phyloP scores from a whole-genome alignment of 2,888 invertebrate genomes.

The Myathropa florea region DNA sequence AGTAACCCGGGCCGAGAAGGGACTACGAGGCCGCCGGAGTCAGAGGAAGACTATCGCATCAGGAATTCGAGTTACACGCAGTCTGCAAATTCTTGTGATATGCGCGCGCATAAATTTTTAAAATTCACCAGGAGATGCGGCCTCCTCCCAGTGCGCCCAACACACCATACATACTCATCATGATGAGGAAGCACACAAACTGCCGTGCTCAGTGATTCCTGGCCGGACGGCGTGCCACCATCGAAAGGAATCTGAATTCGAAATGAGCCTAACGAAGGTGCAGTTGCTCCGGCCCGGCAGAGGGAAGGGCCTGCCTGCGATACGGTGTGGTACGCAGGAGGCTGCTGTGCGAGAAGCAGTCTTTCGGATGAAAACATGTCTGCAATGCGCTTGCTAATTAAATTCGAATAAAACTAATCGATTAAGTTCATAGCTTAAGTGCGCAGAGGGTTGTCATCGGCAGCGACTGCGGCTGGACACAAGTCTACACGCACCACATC shows the following conservation, averaged over 20 bases:
- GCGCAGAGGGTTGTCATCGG: slow-evolving; percentile 38
- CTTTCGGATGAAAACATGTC: slow-evolving; percentile 59
- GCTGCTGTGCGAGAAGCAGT: slow-evolving; percentile 6
- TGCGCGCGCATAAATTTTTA: slow-evolving; percentile 73
- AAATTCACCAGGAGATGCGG: slow-evolving; percentile 63
- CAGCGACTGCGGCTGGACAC: no score
- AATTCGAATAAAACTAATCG: slow-evolving; percentile 74
- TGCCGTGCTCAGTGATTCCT: slow-evolving; percentile 12
- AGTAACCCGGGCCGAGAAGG: slow-evolving; percentile 45
- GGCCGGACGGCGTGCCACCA: slow-evolving; percentile 19
- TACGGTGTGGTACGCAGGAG: no score
- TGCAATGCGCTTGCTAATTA: slow-evolving; percentile 73
- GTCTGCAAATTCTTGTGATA: slow-evolving; percentile 72
- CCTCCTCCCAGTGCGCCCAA: slow-evolving; percentile 32
- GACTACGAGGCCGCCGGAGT: slow-evolving; percentile 29
- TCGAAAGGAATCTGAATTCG: slow-evolving; percentile 67
- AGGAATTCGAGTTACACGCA: slow-evolving; percentile 72
- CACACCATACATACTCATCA: slow-evolving; percentile 5
- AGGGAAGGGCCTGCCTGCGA: slow-evolving; percentile 1
- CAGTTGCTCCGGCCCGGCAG: slow-evolving; percentile 5
- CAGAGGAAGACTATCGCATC: slow-evolving; percentile 46
- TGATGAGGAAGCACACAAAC: slow-evolving; percentile 39
- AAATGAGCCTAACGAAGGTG: slow-evolving; percentile 61
- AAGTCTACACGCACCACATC: slow-evolving; percentile 23
- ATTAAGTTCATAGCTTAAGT: slow-evolving; percentile 68